phyloP scores from a whole-genome alignment of 2,888 invertebrate species.

The Strigamia crassipes region DNA sequence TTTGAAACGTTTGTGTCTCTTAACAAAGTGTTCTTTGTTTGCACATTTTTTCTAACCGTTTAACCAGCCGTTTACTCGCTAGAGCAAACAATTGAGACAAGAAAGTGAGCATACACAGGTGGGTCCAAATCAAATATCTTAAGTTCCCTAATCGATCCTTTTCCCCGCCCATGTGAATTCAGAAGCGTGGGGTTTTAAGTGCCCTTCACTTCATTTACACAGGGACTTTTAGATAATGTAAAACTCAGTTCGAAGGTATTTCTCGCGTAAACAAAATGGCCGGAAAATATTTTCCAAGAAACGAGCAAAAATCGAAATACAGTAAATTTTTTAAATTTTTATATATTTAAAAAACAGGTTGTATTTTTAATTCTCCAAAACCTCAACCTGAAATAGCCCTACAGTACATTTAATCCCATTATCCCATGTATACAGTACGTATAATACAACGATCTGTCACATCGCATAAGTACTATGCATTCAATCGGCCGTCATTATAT shows the following conservation, averaged over 20 bases:
- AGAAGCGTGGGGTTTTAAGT: slow-evolving; percentile 42
- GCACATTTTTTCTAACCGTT: slow-evolving; percentile 24
- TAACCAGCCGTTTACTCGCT: slow-evolving; percentile 24
- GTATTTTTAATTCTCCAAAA: not conserved
- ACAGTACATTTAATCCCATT: not conserved
- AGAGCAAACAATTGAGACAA: slow-evolving; percentile 10
- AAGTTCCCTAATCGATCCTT: slow-evolving; percentile 42
- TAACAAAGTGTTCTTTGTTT: slow-evolving; percentile 17
- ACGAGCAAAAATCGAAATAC: not conserved
- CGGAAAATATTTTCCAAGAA: not conserved
- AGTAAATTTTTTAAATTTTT: not conserved
- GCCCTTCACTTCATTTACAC: slow-evolving; percentile 25
- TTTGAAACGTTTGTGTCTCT: slow-evolving; percentile 21
- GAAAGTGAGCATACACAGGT: slow-evolving; percentile 38
- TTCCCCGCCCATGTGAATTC: slow-evolving; percentile 36
- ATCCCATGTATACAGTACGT: not conserved
- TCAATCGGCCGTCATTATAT: not conserved
- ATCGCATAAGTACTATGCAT: not conserved
- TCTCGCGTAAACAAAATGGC: no score
- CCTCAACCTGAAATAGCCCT: no score
- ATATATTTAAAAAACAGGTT: not conserved
- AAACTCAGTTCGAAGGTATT: not conserved
- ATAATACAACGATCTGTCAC: slow-evolving; percentile 6
- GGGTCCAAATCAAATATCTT: slow-evolving; percentile 35
- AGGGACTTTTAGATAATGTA: slow-evolving; percentile 8